Evolutionary conservation across 2,113 vertebrate species (phyloP), one percentile per base, ranked within the genome.

Genomic region (Myrmophylax atrothorax): DNA sequence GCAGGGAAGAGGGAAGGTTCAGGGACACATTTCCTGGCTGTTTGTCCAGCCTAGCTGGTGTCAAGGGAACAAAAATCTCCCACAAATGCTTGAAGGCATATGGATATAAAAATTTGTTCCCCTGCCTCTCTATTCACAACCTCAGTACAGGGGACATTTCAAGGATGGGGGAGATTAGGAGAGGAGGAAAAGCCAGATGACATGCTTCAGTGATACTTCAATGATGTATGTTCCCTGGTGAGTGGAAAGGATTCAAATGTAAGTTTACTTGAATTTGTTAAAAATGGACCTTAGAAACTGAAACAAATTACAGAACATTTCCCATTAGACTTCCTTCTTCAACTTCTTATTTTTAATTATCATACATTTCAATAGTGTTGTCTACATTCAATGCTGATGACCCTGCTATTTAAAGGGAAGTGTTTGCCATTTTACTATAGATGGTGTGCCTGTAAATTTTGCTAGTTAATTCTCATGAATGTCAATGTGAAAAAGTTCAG

Each of bases 201-300:
- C 84, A 95, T 87, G 82, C 90, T 96, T 95, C 78, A 76, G 44
- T 64, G 81, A 67, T 84, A 84, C 47, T 95, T 84, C 87, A 89
- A 55, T 89, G 84, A 73, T 79, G 53, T 16, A 37, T 20, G 13
- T 38, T 95, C 95, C 94, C 95, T 40, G 11, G 58, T 80, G 94
- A 79, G 40, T 28, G 64, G 78, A 69, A 93, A 83, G 44, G 17
- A 94, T 90, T 96, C 85, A 90, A 95, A 91, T 49, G 33, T 67
- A 93, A 90, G 44, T 93, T 95, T 89, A 84, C 94, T 93, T 87
- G 87, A 93, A 90, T 90, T 76, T 95, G 31, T 73, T 89, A 60
- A 91, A 95, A 95, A 94, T 19, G 85, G 81, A 91, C 85, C 74
- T 90, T 87, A 76, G 53, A 95, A 96, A 82, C n/a, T 52, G 74